Base-by-base conservation (phyloP, 2,888 invertebrate genomes). In the Caenorhabditis sp. region DNA sequence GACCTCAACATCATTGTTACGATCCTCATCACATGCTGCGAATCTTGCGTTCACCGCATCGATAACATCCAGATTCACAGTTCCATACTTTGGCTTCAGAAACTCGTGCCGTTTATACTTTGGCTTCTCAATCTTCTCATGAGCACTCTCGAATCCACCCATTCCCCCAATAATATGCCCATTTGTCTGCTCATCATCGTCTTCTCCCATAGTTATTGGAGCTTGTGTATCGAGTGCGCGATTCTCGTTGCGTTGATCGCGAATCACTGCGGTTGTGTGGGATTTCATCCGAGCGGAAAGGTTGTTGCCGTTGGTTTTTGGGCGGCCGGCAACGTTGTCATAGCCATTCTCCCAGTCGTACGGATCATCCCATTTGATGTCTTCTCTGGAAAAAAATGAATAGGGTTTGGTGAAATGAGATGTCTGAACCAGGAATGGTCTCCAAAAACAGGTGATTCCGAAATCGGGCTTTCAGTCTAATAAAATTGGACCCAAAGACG, bases 101-200 rank as follows among this genome's bases (percentile, higher is more conserved):
- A 88, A 88, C 68, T 88, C 88, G 62, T 88, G 87, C 61, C 88
- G 62, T 64, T 88, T 88, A 73, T 85, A 88, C 67, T 88, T 88
- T 17, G 88, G 88, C 64, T 87, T 86, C 64, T 84, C 85, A 21
- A 76, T 68, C 31, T 76, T 71, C 53, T 78, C 78, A 59, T 76
- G 80, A 21, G 75, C 59, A 57, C 76, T 76, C 61, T 80, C 80
- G 58, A 75, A 70, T 50, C 68, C 68, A 12, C 60, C 67, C n/a
- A n/a, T n/a, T 12, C 75, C 78, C 63, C 76, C 73, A 12, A 70
- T 68, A 60, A 73, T 67, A 27, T 81, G 82, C 31, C 82, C 83
- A 62, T 82, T 87, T 25, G 87, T 87, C 74, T 86, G 85, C 67
- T 87, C 86, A 59, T 87, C 87, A 56, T 87, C 87, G 52, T 87